A percentile compares a stretch with the other conserved stretches of the same genome.
Evolutionary conservation across 2,888 invertebrate genomes (phyloP).

Genomic region (Cryptus armator): DNA sequence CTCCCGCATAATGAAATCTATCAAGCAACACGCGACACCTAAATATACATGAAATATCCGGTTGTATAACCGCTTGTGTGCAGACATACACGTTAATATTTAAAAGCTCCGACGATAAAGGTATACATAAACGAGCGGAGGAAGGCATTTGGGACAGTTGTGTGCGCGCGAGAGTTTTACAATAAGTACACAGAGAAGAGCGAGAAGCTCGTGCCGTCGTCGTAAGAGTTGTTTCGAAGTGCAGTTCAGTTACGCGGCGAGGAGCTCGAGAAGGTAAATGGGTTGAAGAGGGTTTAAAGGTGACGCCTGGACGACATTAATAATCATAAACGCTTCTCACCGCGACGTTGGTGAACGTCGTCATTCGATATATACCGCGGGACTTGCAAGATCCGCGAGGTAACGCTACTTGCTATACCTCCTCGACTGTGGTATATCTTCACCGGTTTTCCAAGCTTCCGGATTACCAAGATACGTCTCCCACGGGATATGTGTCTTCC

Average conservation of each 20-base stretch:
- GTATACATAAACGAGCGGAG: conserved; percentile 28
- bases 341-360: conserved; percentile 1
- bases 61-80: neutral
- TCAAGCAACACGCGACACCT: conserved; percentile 35
- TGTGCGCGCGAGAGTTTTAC: conserved; percentile 27
- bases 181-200: conserved; percentile 10
- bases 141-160: conserved; percentile 1
- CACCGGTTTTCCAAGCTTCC: neutral
- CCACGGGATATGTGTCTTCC: conserved; percentile 45
- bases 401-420: neutral
- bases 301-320: conserved; percentile 46
- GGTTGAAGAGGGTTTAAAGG: conserved; percentile 34
- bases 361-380: conserved; percentile 25
- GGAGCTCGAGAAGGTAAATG: conserved; percentile 10
- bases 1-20: conserved; percentile 55
- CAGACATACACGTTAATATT: conserved; percentile 42
- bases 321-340: conserved; percentile 42
- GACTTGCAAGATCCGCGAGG: neutral
- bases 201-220: neutral
- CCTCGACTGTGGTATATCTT: neutral
- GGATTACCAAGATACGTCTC: conserved; percentile 27
- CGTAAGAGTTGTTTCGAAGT: conserved; percentile 37
- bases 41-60: conserved; percentile 34
- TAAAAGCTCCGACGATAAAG: conserved; percentile 43
- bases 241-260: conserved; percentile 11